Evolutionary conservation across 2,113 vertebrate species (phyloP), one percentile per base, ranked within the genome.

Genomic region (cat (Felis catus)): DNA sequence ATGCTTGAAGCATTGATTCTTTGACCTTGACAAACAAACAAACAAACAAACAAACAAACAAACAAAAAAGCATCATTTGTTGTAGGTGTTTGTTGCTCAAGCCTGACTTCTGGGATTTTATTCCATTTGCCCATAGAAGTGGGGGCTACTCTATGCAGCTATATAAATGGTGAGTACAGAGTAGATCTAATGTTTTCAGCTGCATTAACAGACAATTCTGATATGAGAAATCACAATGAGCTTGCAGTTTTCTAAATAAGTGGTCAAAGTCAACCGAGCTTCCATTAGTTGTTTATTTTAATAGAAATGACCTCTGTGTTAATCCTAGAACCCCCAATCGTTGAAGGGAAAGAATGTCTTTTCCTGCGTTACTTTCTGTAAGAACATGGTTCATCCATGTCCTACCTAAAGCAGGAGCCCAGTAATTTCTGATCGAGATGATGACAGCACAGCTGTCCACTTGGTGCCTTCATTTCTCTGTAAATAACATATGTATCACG

Each of bases 1-100:
- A 19, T 45, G 27, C 41, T 18, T 23, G 12, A 89, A 89, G 27
- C 48, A 48, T 0, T 96, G 82, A 3, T 83, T 94, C 27, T 63
- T 89, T 39, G 27, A 61, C 36, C 41, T 97, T 71, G 27, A 79
- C 80, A 76, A 92, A 88, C 93, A 70, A 51, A 71, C 36, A 36
- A 36, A 36, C 80, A 76, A 92, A 88, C 90, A 70, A n/a, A 76
- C 53, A 58, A 58, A 71, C 80, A 76, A 92, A 88, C 90, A 70
- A n/a, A 76, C 53, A 27, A 21, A 86, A 80, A 85, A 45, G 21
- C 68, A 55, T 68, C 27, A 7, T 10, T 76, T 61, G 31, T 68
- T 31, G 23, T 70, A 19, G 4, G 33, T 48, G 18, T 48, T 70
- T 23, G 13, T 82, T 83, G n/a, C 51, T 79, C 19, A 39, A 25